phyloP scores from a whole-genome alignment of 1,140 invertebrate genomes.

The Sarcophaga bullata region DNA sequence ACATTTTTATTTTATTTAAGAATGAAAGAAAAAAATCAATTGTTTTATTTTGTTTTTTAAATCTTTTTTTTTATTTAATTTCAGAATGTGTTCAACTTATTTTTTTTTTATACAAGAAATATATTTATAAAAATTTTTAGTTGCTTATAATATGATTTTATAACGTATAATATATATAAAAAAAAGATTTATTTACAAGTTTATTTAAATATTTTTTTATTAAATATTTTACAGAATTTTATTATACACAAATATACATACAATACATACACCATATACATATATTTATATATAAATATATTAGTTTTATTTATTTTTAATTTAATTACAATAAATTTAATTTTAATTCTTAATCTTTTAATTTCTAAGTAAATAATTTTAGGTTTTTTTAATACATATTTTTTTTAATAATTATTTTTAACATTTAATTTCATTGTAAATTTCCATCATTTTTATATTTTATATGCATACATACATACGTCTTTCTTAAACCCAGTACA shows the following conservation, averaged over 20 bases:
- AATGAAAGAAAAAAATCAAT: neutral
- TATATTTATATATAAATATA: constrained; percentile 27
- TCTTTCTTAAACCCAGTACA: no score
- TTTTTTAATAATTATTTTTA: constrained; percentile 29
- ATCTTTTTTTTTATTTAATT: neutral
- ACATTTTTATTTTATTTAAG: neutral
- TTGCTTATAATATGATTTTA: constrained; percentile 39
- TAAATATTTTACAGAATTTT: neutral
- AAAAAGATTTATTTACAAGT: constrained; percentile 36
- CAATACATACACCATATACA: constrained; percentile 29
- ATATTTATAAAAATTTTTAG: constrained; percentile 8
- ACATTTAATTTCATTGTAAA: constrained; percentile 26
- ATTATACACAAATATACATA: neutral
- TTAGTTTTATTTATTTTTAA: neutral
- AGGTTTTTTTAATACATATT: no score
- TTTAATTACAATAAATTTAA: constrained; percentile 37
- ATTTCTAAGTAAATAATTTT: constrained; percentile 44
- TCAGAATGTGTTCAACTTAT: constrained; percentile 38
- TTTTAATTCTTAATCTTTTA: neutral
- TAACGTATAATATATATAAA: constrained; percentile 22
- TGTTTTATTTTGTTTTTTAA: constrained; percentile 10
- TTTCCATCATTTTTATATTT: constrained; percentile 27
- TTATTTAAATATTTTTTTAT: constrained; percentile 45
- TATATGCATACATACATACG: neutral
- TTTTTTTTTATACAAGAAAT: neutral